Percentiles rank a stretch among this genome's conserved stretches.
Evolutionary conservation across 2,113 vertebrate genomes (phyloP).

Genomic region (Perccottus glenii): DNA sequence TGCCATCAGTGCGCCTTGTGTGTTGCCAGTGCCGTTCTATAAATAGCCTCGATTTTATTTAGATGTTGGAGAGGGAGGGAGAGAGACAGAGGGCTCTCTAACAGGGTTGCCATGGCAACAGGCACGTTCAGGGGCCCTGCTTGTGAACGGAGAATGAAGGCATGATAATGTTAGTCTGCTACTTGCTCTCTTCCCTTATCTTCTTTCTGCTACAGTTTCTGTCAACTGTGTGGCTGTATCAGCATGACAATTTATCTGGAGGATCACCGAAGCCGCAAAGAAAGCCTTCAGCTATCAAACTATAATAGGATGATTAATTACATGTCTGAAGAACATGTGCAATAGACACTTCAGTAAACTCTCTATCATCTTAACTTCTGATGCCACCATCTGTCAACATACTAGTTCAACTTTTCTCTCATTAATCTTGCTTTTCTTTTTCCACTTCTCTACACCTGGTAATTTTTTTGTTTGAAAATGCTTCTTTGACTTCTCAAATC

Average conservation of each 20-base stretch:
- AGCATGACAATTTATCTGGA: not conserved
- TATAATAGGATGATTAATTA: constrained; percentile 13
- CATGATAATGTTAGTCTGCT: constrained; percentile 49
- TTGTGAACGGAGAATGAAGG: constrained; percentile 56
- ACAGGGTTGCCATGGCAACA: constrained; percentile 82
- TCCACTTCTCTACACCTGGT: not conserved
- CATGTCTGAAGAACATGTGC: not conserved
- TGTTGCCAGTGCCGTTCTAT: constrained; percentile 64
- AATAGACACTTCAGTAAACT: not conserved
- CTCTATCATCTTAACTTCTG: constrained; percentile 2
- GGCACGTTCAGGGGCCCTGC: constrained; percentile 70
- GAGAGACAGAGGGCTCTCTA: constrained; percentile 46
- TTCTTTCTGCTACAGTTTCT: not conserved
- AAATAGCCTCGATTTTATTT: constrained; percentile 81
- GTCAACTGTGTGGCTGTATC: constrained; percentile 8
- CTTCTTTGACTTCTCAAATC: too few relatives aligned
- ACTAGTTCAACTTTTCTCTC: not conserved
- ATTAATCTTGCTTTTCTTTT: not conserved
- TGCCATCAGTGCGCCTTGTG: constrained; percentile 36
- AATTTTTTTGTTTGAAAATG: constrained; percentile 20
- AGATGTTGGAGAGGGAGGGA: constrained; percentile 61
- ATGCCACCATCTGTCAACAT: not conserved
- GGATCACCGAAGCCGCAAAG: not conserved
- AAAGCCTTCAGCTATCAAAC: not conserved
- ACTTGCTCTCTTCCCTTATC: constrained; percentile 11